Conservation (phyloP, 1,140 invertebrate species). For the Bemisia tabaci region DNA sequence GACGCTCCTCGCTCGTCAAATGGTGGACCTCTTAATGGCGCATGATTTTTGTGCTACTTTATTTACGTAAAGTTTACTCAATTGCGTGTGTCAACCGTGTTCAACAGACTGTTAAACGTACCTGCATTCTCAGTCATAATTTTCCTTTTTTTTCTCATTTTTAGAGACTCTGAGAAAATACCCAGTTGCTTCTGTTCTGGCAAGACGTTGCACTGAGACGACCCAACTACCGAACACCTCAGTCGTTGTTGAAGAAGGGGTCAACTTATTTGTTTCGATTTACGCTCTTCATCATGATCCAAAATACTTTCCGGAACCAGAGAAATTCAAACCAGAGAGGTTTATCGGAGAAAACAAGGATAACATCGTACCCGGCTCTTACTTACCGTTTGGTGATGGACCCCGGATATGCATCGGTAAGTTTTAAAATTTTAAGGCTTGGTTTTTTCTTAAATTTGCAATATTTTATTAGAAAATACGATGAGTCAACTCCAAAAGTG, state of each 20-base stretch:
- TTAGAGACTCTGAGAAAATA: conserved; percentile 41
- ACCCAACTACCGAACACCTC: conserved; percentile 21
- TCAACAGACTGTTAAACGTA: no score
- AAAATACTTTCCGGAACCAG: no score
- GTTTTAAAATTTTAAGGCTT: conserved; percentile 5
- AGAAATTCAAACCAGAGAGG: conserved; percentile 31
- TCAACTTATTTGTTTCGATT: conserved; percentile 27
- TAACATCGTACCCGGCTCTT: conserved; percentile 23
- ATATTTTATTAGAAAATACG: no score
- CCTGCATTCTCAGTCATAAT: no score
- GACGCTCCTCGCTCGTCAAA: no score
- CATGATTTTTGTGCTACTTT: no score
- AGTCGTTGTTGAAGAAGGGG: conserved; percentile 24
- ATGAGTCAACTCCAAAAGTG: no score
- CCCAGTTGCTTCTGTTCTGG: conserved; percentile 33
- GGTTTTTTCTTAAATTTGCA: no score
- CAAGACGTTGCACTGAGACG: conserved; percentile 36
- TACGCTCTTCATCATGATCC: conserved; percentile 32
- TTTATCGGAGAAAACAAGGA: conserved; percentile 23
- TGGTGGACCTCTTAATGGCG: no score
- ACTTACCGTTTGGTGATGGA: conserved; percentile 47
- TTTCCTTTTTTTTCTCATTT: no score
- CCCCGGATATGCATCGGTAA: conserved; percentile 46
- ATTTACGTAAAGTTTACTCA: no score
- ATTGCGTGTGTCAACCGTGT: no score